Base-by-base conservation (phyloP, 2,888 invertebrate species). In the Frankliniella fusca region DNA sequence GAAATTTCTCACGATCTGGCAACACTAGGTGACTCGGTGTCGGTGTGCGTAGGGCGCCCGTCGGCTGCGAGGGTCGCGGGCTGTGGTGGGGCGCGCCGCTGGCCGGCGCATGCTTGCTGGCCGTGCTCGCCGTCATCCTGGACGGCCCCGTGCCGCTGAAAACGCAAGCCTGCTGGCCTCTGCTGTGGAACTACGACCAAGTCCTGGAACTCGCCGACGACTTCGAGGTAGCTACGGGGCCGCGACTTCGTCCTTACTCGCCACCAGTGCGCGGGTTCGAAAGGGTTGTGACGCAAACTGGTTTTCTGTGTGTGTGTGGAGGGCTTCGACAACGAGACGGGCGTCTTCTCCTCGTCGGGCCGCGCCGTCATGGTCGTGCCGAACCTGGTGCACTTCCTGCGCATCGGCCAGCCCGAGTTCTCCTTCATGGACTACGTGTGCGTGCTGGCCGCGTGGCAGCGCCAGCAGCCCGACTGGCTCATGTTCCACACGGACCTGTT, bases 311-410 rank as follows among this genome's bases (percentile, higher is more conserved):
- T 76, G 70, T 23, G 12, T 15, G 54, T 76, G 23, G 81, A 82
- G 28, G 82, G 83, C 15, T 84, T 85, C 76, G 82, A 85, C 83
- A 87, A 87, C 82, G 83, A 85, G 11, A 85, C 85, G 3, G 86
- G 86, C 11, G 70, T 23, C 23, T 76, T 76, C 70, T 23, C 70
- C 9, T 23, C 70, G 27, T 2, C 70, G 70, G 70, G 23, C 23
- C 9, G 12, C 23, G 12, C 70, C 23, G 23, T 12, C 23, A 8
- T 27, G 70, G 23, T 23, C 23, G 86, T 87, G 1, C 87, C 87
- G 9, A 86, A 87, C 81, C 83, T 86, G 80, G 85, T 87, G 20
- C 87, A 87, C 83, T 87, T 86, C 82, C 84, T 87, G n/a, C 84
- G 85, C 23, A 85, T 85, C 81, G 84, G 85, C 49, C 82, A 84